A percentile compares a stretch with the other conserved stretches of the same genome.
phyloP scores from a whole-genome alignment of 1,140 invertebrate species.

The Mylabris phalerata region DNA sequence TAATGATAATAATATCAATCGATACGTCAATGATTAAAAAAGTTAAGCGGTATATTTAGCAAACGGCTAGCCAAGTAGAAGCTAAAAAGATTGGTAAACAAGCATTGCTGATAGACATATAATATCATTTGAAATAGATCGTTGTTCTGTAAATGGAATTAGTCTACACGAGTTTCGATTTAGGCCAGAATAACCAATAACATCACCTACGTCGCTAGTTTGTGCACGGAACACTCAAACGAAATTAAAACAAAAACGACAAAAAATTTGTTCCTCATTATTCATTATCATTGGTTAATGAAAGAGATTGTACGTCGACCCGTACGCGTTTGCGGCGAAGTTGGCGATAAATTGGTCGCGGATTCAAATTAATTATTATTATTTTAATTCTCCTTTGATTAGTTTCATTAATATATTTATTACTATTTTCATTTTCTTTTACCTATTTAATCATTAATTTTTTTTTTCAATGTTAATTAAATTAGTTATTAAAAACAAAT shows the following conservation, averaged over 20 bases:
- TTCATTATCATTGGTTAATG: neutral
- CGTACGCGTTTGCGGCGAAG: constrained; percentile 14
- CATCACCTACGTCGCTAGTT: constrained; percentile 35
- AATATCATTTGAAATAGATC: constrained; percentile 42
- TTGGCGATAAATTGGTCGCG: constrained; percentile 8
- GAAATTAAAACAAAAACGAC: too few species aligned
- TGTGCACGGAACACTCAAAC: constrained; percentile 30
- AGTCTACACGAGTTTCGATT: constrained; percentile 44
- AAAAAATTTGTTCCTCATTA: neutral
- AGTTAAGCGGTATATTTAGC: constrained; percentile 29
- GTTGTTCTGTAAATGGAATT: constrained; percentile 43
- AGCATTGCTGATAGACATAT: constrained; percentile 40
- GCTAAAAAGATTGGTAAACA: constrained; percentile 40
- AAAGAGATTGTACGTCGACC: constrained; percentile 16
- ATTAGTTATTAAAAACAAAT: too few species aligned
- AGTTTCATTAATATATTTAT: neutral
- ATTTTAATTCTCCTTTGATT: too few species aligned
- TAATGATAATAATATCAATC: constrained; percentile 23
- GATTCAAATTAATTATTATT: neutral
- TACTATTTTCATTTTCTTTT: neutral
- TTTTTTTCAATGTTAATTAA: too few species aligned
- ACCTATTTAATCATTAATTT: too few species aligned
- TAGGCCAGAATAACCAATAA: constrained; percentile 41
- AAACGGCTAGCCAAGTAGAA: constrained; percentile 40
- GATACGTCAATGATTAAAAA: constrained; percentile 21